phyloP scores from a whole-genome alignment of 2,797 vertebrate species.

The Anguilla pacifica region DNA sequence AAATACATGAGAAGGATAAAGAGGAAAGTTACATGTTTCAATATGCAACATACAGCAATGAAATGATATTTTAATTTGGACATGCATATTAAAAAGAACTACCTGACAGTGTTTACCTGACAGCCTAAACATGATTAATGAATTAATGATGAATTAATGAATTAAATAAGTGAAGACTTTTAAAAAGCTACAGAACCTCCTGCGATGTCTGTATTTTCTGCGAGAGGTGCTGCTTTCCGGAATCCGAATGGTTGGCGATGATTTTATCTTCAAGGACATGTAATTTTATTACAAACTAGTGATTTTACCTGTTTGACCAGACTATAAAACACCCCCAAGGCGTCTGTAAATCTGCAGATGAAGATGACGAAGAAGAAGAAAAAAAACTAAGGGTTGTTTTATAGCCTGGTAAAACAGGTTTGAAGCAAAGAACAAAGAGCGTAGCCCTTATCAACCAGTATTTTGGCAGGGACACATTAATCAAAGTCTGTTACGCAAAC shows the following conservation, averaged over 20 bases:
- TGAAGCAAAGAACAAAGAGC: not conserved
- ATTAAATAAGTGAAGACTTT: not conserved
- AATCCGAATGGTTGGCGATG: not conserved
- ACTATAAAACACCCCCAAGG: not conserved
- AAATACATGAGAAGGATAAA: not conserved
- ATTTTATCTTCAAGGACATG: not conserved
- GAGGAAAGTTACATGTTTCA: not conserved
- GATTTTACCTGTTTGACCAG: conserved; percentile 7
- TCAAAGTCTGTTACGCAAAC: not conserved
- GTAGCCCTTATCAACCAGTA: not conserved
- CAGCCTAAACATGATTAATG: not conserved
- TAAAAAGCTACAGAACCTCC: not conserved
- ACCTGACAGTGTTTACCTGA: not conserved
- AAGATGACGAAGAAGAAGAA: not conserved
- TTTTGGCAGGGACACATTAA: not conserved
- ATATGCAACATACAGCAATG: not conserved
- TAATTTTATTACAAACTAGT: not conserved
- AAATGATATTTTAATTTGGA: not conserved
- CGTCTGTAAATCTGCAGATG: not conserved
- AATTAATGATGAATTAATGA: not conserved
- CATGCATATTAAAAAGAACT: not conserved
- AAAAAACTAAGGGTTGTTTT: not conserved
- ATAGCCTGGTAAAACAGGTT: not conserved
- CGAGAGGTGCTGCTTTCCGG: not conserved
- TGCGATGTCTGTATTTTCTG: not conserved